A percentile compares a stretch with the other conserved stretches of the same genome.
These are phyloP conservation scores for Urophycis tenuis DNA, from an alignment of 2,797 vertebrate genomes.

Conservation along the genomic window DNA sequence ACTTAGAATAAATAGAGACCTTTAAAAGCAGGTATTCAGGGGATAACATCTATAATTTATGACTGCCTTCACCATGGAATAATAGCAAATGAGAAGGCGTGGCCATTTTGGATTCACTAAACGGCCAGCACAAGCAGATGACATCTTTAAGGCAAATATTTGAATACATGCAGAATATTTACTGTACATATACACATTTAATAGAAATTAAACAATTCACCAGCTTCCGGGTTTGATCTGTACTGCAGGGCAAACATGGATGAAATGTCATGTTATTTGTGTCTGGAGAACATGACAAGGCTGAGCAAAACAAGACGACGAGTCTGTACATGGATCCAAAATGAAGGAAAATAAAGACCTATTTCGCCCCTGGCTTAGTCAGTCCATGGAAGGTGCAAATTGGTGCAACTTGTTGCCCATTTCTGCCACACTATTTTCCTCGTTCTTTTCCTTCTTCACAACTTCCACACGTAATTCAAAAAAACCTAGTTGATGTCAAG, in stretches of 20 bases:
- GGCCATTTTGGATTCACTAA: conserved; percentile 20
- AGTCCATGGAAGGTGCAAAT: conserved; percentile 42
- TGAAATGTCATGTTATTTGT: conserved; percentile 20
- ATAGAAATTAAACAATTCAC: conserved; percentile 36
- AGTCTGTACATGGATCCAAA: conserved; percentile 48
- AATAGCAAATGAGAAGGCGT: conserved; percentile 30
- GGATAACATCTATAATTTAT: conserved; percentile 33
- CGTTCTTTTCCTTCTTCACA: conserved; percentile 36
- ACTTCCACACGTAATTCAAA: conserved; percentile 67
- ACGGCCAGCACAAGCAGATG: conserved; percentile 43
- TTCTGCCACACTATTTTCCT: conserved; percentile 19
- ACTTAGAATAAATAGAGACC: conserved; percentile 61
- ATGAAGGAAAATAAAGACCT: conserved; percentile 39
- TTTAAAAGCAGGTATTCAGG: conserved; percentile 42
- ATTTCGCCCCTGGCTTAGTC: conserved; percentile 38
- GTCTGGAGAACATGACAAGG: conserved; percentile 45
- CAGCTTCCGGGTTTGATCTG: conserved; percentile 16
- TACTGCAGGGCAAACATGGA: conserved; percentile 2
- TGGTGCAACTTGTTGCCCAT: conserved; percentile 34
- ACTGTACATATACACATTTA: conserved; percentile 51
- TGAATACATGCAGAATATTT: conserved; percentile 42
- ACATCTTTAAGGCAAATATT: conserved; percentile 42
- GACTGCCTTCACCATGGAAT: conserved; percentile 30
- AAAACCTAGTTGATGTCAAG: conserved; percentile 49
- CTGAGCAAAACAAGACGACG: conserved; percentile 56